A percentile compares a stretch with the other conserved stretches of the same genome.
Evolutionary conservation across 2,797 vertebrate genomes (phyloP).

Genomic region (Balearica regulorum): DNA sequence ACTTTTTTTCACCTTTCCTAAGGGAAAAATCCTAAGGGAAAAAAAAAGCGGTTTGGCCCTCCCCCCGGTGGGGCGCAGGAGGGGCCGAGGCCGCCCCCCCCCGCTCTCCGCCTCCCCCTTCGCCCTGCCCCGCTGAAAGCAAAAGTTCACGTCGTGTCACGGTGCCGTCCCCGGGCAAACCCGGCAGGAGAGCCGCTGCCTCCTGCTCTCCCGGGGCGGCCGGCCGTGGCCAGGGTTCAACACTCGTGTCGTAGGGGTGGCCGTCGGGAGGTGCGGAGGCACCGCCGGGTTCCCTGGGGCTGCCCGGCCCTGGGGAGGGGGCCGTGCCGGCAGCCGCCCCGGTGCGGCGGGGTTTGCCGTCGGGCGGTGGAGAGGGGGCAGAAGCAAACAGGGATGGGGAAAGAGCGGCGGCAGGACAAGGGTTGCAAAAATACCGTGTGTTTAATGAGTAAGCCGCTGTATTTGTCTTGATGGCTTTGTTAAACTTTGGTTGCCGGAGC

Average conservation of each 20-base stretch:
- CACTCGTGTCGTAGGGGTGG: background rate
- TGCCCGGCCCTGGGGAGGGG: background rate
- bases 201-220: background rate
- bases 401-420: conserved; percentile 23
- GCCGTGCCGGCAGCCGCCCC: background rate
- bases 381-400: conserved; percentile 12
- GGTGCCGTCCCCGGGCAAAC: background rate
- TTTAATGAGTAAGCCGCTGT: conserved; percentile 44
- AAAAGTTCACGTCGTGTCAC: conserved; percentile 54
- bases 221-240: background rate
- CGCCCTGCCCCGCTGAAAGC: conserved; percentile 22
- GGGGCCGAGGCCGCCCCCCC: background rate
- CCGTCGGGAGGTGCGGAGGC: background rate
- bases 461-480: background rate
- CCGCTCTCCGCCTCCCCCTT: background rate
- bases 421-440: background rate
- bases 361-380: background rate
- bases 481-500: background rate
- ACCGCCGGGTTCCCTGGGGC: background rate
- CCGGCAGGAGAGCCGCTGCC: background rate
- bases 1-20: background rate
- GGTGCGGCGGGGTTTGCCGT: background rate
- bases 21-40: background rate
- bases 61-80: background rate
- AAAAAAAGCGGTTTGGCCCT: background rate